These are phyloP conservation scores for Carduelis carduelis DNA, from an alignment of 2,797 vertebrate genomes.

Conservation along the genomic window DNA sequence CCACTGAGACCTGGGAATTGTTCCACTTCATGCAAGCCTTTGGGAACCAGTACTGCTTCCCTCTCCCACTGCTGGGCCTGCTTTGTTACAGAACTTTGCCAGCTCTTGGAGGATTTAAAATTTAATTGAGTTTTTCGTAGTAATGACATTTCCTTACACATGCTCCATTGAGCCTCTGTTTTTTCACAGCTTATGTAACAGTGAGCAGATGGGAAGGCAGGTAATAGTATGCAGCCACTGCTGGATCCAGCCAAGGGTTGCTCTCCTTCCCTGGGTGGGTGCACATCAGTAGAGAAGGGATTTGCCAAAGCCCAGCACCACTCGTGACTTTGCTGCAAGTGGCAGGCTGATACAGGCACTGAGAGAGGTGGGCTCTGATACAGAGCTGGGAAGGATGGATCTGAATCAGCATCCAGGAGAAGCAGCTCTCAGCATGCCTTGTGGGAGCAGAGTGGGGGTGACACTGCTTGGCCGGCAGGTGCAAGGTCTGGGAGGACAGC, in stretches of 20 bases:
- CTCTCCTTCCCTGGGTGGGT: neutral
- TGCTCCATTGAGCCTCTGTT: neutral
- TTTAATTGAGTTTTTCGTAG: neutral
- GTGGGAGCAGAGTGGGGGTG: neutral
- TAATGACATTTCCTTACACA: constrained; percentile 10
- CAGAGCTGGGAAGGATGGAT: neutral
- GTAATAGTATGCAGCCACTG: neutral
- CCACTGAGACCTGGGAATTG: neutral
- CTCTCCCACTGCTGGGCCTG: neutral
- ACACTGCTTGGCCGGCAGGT: neutral
- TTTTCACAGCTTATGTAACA: neutral
- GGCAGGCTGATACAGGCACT: neutral
- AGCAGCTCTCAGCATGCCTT: rapidly evolving
- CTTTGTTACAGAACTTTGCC: neutral
- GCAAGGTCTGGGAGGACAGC: neutral
- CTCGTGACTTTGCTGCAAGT: neutral
- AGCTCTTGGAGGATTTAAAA: neutral
- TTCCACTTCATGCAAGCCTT: neutral
- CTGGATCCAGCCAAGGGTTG: neutral
- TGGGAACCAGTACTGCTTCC: neutral
- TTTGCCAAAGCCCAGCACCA: neutral
- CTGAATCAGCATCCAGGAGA: neutral
- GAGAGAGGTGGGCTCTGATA: neutral
- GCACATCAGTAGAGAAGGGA: neutral
- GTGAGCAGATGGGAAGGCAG: constrained; percentile 5